Conservation (phyloP, 2,113 vertebrate genomes). For the Pachypanchax playfairii region DNA sequence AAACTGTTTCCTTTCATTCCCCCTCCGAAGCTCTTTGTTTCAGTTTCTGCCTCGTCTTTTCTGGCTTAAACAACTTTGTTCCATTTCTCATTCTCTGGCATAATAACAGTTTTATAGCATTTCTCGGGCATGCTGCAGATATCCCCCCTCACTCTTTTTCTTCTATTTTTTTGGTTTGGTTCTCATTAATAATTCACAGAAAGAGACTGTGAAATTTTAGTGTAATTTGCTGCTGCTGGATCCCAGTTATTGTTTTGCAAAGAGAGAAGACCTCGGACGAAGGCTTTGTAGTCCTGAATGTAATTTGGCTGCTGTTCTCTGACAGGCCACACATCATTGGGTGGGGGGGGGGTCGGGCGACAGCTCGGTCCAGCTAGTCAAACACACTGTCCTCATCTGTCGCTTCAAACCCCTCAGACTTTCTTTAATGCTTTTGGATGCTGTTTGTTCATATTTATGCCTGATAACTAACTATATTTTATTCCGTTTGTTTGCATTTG, state of each 20-base stretch:
- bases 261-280: conserved; percentile 47
- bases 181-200: conserved; percentile 76
- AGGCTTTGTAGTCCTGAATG: conserved; percentile 67
- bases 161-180: conserved; percentile 46
- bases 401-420: conserved; percentile 31
- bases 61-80: conserved; percentile 65
- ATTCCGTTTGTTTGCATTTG: conserved; percentile 68
- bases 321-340: conserved; percentile 66
- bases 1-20: conserved; percentile 34
- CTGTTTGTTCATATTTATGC: conserved; percentile 70
- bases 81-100: conserved; percentile 67
- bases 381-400: conserved; percentile 60
- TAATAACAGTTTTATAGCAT: conserved; percentile 69
- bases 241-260: conserved; percentile 70
- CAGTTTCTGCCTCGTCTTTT: conserved; percentile 48
- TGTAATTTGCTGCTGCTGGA: conserved; percentile 76
- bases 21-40: conserved; percentile 47
- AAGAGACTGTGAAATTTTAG: conserved; percentile 69
- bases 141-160: conserved; percentile 1
- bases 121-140: conserved; percentile 39
- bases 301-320: conserved; percentile 58
- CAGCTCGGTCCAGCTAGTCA: conserved; percentile 50
- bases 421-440: conserved; percentile 54
- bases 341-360: not conserved
- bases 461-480: conserved; percentile 64